Conservation (phyloP, 2,113 vertebrate genomes). For the Tragelaphus imberbis region DNA sequence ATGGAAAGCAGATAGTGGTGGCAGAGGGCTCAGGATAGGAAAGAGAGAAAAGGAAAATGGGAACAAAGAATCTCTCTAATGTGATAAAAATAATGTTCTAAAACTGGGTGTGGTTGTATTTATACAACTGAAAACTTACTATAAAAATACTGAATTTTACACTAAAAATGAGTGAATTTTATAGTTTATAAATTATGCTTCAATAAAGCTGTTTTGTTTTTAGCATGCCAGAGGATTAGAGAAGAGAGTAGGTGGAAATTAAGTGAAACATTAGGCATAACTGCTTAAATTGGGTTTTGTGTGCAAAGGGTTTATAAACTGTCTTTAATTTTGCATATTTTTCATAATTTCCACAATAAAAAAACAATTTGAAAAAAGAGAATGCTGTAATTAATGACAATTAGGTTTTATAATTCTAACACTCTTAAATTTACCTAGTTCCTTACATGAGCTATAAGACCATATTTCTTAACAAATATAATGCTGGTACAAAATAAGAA, state of each 20-base stretch:
- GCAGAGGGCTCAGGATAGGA: neutral
- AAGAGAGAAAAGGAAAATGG: neutral
- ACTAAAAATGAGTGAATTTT: slow-evolving; percentile 12
- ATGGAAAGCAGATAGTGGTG: neutral
- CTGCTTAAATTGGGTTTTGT: neutral
- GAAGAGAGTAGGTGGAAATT: neutral
- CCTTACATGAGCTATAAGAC: neutral
- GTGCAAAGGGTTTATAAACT: neutral
- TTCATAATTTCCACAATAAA: neutral
- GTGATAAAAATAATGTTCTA: neutral
- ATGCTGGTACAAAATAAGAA: neutral
- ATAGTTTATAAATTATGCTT: slow-evolving; percentile 22
- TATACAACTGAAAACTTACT: neutral
- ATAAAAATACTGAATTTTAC: slow-evolving; percentile 1
- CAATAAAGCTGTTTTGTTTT: slow-evolving; percentile 22
- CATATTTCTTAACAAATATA: neutral
- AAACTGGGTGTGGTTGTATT: neutral
- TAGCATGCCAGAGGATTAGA: neutral
- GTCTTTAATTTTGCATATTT: slow-evolving; percentile 2
- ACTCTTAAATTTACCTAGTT: neutral
- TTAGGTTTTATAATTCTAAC: neutral
- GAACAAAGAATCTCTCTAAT: neutral
- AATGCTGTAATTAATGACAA: neutral
- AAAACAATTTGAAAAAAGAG: neutral
- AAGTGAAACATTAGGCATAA: slow-evolving; percentile 1